Evolutionary conservation across 2,113 vertebrate species (phyloP), one percentile per base, ranked within the genome.

Genomic region (Corythornis cristatus): DNA sequence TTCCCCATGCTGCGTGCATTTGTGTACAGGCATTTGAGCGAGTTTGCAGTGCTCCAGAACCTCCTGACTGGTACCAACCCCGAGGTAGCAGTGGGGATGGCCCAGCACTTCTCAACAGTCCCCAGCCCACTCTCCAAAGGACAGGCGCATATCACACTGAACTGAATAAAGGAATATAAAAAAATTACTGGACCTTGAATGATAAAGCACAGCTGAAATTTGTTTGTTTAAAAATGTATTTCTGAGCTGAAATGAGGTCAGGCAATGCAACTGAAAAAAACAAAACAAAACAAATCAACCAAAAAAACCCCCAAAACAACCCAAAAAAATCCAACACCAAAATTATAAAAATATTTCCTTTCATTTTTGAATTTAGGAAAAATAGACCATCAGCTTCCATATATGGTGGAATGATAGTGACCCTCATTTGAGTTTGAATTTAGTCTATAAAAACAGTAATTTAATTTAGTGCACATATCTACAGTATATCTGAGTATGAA

Each of bases 401-500:
- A 25, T 18, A 25, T 45, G 90, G 54, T 83, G 40, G 67, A 94
- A 95, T 92, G 37, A 79, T 91, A 97, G 65, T 87, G 65, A 87
- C 50, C 28, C 26, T 92, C 15, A 83, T 91, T 60, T 0, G 0
- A 62, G 15, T 54, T 42, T 93, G 14, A 92, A 58, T 48, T n/a
- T 18, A 89, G 71, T 66, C 65, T 92, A 25, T 68, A 58, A 76
- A 78, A 93, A 16, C 6, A 75, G 5, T 61, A 79, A 64, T 48
- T 84, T 74, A 42, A 43, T 71, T 62, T 51, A 88, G 22, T 57
- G 13, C 25, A 81, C 18, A 31, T 57, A 71, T 45, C 86, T 96
- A 86, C 82, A 92, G 50, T 54, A 85, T 83, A 96, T 93, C 86
- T 93, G 65, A 48, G 61, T 22, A 70, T 37, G 92, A 95, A 35